Evolutionary conservation across 2,888 invertebrate species (phyloP).

Genomic region (Drosophila parthenogenetica): DNA sequence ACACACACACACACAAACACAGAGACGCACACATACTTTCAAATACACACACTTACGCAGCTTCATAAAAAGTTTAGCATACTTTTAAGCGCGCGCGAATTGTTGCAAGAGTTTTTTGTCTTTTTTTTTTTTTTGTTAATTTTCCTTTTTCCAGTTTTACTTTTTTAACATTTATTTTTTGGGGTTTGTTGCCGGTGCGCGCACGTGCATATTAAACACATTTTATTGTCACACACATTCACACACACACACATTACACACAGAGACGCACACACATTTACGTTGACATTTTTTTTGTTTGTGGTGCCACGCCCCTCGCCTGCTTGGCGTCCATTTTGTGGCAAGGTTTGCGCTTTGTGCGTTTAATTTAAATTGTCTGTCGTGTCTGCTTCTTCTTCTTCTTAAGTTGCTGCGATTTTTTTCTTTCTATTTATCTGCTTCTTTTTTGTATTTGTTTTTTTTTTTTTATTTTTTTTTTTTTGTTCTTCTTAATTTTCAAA

Average conservation of each 20-base stretch:
- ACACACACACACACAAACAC: constrained; percentile 18
- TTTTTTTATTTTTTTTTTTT: neutral
- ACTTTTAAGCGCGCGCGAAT: constrained; percentile 53
- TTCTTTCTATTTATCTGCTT: neutral
- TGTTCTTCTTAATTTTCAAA: constrained; percentile 27
- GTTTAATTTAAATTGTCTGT: constrained; percentile 74
- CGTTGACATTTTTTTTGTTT: constrained; percentile 52
- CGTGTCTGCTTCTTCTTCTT: constrained; percentile 31
- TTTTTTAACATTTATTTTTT: constrained; percentile 24
- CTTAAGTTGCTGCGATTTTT: constrained; percentile 14
- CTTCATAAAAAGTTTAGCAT: constrained; percentile 55
- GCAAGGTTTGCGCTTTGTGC: constrained; percentile 42
- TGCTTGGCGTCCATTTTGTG: constrained; percentile 47
- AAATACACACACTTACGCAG: neutral
- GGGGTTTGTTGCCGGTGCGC: constrained; percentile 36
- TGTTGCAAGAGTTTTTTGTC: constrained; percentile 39
- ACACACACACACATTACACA: constrained; percentile 31
- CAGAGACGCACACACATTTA: constrained; percentile 34
- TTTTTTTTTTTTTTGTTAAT: constrained; percentile 11
- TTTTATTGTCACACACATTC: constrained; percentile 65
- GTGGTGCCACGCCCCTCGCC: constrained; percentile 3
- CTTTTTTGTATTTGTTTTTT: constrained; percentile 16
- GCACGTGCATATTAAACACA: constrained; percentile 73
- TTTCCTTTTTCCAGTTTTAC: constrained; percentile 25
- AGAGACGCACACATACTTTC: constrained; percentile 6